Evolutionary conservation across 2,888 invertebrate species (phyloP).

Genomic region (Brassicogethes aeneus): DNA sequence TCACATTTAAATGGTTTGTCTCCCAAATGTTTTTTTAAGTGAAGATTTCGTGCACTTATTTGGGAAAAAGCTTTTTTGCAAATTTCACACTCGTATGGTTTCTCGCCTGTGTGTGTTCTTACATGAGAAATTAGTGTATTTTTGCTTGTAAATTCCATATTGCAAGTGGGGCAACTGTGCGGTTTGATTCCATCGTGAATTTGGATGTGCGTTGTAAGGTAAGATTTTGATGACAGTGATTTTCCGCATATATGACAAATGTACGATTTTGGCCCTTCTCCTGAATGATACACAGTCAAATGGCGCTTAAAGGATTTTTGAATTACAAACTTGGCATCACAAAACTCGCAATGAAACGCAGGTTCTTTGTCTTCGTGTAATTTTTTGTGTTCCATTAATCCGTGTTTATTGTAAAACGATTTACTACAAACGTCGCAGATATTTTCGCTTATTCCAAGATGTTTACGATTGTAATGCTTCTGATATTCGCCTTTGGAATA

Average conservation of each 20-base stretch:
- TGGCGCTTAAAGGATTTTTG: constrained; percentile 15
- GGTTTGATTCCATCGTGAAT: constrained; percentile 38
- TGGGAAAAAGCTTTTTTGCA: constrained; percentile 29
- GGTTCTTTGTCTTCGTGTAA: constrained; percentile 17
- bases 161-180: constrained; percentile 35
- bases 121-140: constrained; percentile 35
- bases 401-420: constrained; percentile 22
- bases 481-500: constrained; percentile 13
- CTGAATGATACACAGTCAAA: not conserved
- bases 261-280: not conserved
- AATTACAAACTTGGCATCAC: constrained; percentile 7
- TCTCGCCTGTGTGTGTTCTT: constrained; percentile 41
- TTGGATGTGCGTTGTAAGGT: constrained; percentile 29
- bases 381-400: constrained; percentile 21
- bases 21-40: constrained; percentile 30
- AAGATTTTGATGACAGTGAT: constrained; percentile 17
- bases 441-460: constrained; percentile 11
- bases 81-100: constrained; percentile 40
- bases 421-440: constrained; percentile 24
- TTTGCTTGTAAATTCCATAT: constrained; percentile 31
- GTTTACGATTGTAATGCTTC: not conserved
- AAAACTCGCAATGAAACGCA: not conserved
- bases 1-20: constrained; percentile 16
- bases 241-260: constrained; percentile 1
- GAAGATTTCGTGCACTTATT: constrained; percentile 19